Percentiles rank a stretch among this genome's conserved stretches.
phyloP scores from a whole-genome alignment of 2,888 invertebrate genomes.

The Helicoverpa assulta region DNA sequence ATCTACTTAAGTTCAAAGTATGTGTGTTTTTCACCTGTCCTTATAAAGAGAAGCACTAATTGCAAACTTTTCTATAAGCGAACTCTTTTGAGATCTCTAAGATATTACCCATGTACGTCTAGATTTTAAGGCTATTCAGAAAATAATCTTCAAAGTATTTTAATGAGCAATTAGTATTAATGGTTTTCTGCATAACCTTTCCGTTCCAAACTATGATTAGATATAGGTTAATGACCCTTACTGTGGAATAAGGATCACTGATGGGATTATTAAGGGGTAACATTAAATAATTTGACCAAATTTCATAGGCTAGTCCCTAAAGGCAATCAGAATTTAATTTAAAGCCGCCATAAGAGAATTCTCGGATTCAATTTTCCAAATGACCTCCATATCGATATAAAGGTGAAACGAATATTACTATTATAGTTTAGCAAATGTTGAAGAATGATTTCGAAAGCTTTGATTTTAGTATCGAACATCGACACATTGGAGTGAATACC shows the following conservation, averaged over 20 bases:
- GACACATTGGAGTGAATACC: too few species aligned
- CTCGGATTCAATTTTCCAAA: background rate
- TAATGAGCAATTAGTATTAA: slow-evolving; percentile 50
- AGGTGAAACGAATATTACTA: background rate
- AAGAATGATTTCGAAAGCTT: too few species aligned
- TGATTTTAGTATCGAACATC: too few species aligned
- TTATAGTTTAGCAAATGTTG: background rate
- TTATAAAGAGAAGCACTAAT: too few species aligned
- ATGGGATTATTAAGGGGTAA: slow-evolving; percentile 28
- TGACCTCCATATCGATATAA: background rate
- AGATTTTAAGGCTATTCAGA: slow-evolving; percentile 1
- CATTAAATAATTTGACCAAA: slow-evolving; percentile 38
- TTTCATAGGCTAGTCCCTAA: slow-evolving; percentile 9
- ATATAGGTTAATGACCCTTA: slow-evolving; percentile 12
- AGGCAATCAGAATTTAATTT: slow-evolving; percentile 37
- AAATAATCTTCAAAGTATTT: slow-evolving; percentile 9
- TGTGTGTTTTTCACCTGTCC: too few species aligned
- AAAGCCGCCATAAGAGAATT: slow-evolving; percentile 3
- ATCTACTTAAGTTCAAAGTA: background rate
- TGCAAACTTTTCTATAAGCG: too few species aligned
- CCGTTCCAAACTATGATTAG: slow-evolving; percentile 16
- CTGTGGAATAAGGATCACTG: slow-evolving; percentile 1
- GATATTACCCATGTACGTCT: background rate
- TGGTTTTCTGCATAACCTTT: slow-evolving; percentile 2
- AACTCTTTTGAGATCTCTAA: too few species aligned